phyloP scores from a whole-genome alignment of 1,140 invertebrate species.

The Diploscapter pachys region DNA sequence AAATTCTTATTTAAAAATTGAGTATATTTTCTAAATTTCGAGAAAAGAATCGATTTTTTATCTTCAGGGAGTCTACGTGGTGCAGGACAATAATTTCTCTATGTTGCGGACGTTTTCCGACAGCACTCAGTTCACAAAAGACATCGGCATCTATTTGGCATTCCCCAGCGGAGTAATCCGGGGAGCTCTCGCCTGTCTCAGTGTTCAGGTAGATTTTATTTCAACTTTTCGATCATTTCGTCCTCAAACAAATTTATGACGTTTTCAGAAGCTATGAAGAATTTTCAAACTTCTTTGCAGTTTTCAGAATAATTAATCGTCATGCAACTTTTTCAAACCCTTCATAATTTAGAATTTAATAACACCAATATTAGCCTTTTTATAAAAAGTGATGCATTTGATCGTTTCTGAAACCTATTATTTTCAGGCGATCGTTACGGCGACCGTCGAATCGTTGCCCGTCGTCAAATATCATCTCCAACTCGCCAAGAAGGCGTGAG shows the following conservation, averaged over 20 bases:
- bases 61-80: slow-evolving; percentile 80
- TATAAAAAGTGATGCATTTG: too few relatives aligned
- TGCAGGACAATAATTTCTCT: slow-evolving; percentile 92
- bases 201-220: slow-evolving; percentile 66
- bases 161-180: slow-evolving; percentile 92
- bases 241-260: too few relatives aligned
- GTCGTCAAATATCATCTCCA: slow-evolving; percentile 77
- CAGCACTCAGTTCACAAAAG: slow-evolving; percentile 83
- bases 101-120: slow-evolving; percentile 82
- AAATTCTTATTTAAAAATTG: slow-evolving; percentile 2
- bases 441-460: slow-evolving; percentile 85
- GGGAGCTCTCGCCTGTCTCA: slow-evolving; percentile 87
- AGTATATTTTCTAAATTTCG: slow-evolving; percentile 1
- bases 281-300: too few relatives aligned
- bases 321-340: too few relatives aligned
- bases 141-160: slow-evolving; percentile 84
- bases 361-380: too few relatives aligned
- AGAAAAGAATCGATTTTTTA: slow-evolving; percentile 24
- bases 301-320: too few relatives aligned
- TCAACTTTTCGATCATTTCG: too few relatives aligned
- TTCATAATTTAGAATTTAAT: too few relatives aligned
- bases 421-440: slow-evolving; percentile 76
- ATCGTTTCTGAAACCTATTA: too few relatives aligned
- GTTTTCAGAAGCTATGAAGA: too few relatives aligned
- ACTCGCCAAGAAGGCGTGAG: neutral